phyloP scores from a whole-genome alignment of 2,888 invertebrate genomes.

The Cactoblastis cactorum region DNA sequence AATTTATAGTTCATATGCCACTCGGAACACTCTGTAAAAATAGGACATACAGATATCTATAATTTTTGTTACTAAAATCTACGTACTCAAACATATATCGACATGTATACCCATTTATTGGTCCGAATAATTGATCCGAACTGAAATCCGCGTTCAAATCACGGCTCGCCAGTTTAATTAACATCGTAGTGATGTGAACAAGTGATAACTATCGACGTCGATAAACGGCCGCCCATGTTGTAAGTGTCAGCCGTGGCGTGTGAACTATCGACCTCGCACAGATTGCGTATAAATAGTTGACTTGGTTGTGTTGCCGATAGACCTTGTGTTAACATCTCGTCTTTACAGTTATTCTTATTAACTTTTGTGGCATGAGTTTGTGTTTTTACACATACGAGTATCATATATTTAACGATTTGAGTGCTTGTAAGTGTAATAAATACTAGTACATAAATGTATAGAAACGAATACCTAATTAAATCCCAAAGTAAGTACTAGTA shows the following conservation, averaged over 20 bases:
- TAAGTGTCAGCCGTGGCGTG: neutral
- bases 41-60: too few relatives aligned
- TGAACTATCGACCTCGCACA: constrained; percentile 9
- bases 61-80: neutral
- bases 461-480: too few relatives aligned
- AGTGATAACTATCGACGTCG: neutral
- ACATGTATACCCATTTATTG: neutral
- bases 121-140: constrained; percentile 3
- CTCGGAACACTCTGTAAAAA: too few relatives aligned
- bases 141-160: constrained; percentile 3
- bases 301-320: neutral
- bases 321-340: neutral
- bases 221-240: neutral
- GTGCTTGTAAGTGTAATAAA: too few relatives aligned
- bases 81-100: neutral
- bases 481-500: too few relatives aligned
- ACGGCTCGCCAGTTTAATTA: constrained; percentile 4
- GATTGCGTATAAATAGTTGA: constrained; percentile 10
- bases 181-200: constrained; percentile 2
- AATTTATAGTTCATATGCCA: too few relatives aligned
- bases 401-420: too few relatives aligned
- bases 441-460: too few relatives aligned
- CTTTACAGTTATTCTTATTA: neutral
- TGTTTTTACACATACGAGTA: too few relatives aligned
- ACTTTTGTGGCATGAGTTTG: too few relatives aligned